These are phyloP conservation scores for Hydrocynus forskahlii DNA, from an alignment of 2,797 vertebrate genomes.

Conservation along the genomic window DNA sequence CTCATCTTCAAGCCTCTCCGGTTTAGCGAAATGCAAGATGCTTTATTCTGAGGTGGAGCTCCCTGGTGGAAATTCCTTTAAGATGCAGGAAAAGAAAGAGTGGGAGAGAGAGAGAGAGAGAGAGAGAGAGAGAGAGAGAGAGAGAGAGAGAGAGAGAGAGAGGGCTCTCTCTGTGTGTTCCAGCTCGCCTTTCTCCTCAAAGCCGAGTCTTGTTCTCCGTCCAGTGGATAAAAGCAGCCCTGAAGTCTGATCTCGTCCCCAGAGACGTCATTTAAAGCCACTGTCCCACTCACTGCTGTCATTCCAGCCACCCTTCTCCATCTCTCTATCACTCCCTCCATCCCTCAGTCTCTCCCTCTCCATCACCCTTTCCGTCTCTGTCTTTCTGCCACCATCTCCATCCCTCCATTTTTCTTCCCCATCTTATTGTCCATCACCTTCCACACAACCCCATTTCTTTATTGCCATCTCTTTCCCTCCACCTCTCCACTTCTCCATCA, in stretches of 20 bases:
- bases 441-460: not conserved
- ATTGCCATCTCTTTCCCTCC: not conserved
- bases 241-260: constrained; percentile 90
- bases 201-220: constrained; percentile 83
- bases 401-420: not conserved
- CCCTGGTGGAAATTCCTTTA: constrained; percentile 66
- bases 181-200: constrained; percentile 85
- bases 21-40: constrained; percentile 47
- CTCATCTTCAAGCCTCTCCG: constrained; percentile 36
- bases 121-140: constrained; percentile 68
- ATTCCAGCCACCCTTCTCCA: constrained; percentile 61
- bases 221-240: constrained; percentile 84
- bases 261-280: constrained; percentile 84
- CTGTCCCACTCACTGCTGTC: constrained; percentile 61
- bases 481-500: not conserved
- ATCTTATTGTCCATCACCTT: too few species aligned
- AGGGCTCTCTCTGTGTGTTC: constrained; percentile 95
- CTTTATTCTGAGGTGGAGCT: constrained; percentile 73
- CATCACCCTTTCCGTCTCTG: constrained; percentile 57
- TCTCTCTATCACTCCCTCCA: constrained; percentile 46
- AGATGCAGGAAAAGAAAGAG: constrained; percentile 62
- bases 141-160: constrained; percentile 80
- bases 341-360: constrained; percentile 1
- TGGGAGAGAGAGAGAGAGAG: constrained; percentile 81
- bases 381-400: not conserved